Percentiles rank a stretch among this genome's conserved stretches.
Conservation (phyloP, 1,140 invertebrate species). For the Hypothenemus hampei region DNA sequence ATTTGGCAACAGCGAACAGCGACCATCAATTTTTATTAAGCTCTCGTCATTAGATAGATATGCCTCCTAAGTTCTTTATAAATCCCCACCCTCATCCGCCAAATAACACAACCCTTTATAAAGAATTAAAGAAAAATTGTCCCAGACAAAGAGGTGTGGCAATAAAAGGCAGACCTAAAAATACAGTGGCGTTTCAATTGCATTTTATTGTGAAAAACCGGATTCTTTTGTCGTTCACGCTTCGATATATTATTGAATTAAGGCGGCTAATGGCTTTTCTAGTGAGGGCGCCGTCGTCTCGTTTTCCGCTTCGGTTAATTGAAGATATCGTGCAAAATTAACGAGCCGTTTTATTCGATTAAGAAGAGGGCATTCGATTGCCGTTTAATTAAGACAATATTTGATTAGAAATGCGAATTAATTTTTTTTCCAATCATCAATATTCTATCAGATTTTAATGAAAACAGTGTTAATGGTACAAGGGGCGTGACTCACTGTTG, state of each 20-base stretch:
- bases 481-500: too few relatives aligned
- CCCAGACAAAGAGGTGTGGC: too few relatives aligned
- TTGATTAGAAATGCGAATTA: too few relatives aligned
- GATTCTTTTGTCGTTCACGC: background rate
- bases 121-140: too few relatives aligned
- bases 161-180: too few relatives aligned
- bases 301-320: constrained; percentile 1
- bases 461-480: too few relatives aligned
- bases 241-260: background rate
- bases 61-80: too few relatives aligned
- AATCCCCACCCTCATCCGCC: too few relatives aligned
- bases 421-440: too few relatives aligned
- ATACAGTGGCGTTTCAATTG: too few relatives aligned
- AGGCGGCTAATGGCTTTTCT: background rate
- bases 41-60: constrained; percentile 16
- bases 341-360: constrained; percentile 2
- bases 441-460: too few relatives aligned
- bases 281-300: background rate
- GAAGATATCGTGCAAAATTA: constrained; percentile 8
- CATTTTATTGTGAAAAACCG: background rate
- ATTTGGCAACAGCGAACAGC: constrained; percentile 16
- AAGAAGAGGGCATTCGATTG: background rate
- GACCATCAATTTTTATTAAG: constrained; percentile 31
- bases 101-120: too few relatives aligned
- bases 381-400: constrained; percentile 1